phyloP scores from a whole-genome alignment of 2,888 invertebrate species.

The Scaptomyza flava region DNA sequence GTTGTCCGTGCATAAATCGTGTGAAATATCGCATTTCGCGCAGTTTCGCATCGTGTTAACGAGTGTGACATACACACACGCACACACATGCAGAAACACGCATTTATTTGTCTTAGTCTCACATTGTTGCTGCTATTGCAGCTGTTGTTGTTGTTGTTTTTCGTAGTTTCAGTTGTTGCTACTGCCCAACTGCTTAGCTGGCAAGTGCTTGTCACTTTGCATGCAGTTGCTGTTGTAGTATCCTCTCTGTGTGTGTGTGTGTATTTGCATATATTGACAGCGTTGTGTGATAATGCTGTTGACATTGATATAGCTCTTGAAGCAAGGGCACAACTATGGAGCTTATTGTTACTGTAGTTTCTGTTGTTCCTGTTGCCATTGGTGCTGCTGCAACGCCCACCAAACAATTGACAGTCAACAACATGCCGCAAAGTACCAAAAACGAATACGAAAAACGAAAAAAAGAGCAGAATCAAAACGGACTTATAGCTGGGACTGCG shows the following conservation, averaged over 20 bases:
- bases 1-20: conserved; percentile 84
- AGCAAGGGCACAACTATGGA: conserved; percentile 53
- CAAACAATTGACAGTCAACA: conserved; percentile 79
- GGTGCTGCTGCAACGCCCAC: conserved; percentile 67
- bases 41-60: conserved; percentile 81
- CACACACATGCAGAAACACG: conserved; percentile 61
- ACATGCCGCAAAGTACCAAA: conserved; percentile 63
- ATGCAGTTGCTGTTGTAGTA: conserved; percentile 42
- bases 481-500: conserved; percentile 42
- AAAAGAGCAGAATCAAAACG: conserved; percentile 22
- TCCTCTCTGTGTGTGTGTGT: conserved; percentile 22
- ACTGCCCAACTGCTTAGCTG: conserved; percentile 49
- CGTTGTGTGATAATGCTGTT: conserved; percentile 80
- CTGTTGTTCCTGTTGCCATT: conserved; percentile 32
- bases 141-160: conserved; percentile 30
- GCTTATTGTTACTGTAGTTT: conserved; percentile 39
- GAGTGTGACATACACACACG: conserved; percentile 77
- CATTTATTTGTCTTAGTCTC: conserved; percentile 75
- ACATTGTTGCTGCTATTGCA: conserved; percentile 50
- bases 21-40: conserved; percentile 85
- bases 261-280: conserved; percentile 82
- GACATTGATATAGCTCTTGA: conserved; percentile 76
- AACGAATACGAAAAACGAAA: conserved; percentile 28
- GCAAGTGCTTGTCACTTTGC: conserved; percentile 62
- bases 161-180: conserved; percentile 43